Base-by-base conservation (phyloP, 2,888 invertebrate genomes). In the Creontiades dilutus region DNA sequence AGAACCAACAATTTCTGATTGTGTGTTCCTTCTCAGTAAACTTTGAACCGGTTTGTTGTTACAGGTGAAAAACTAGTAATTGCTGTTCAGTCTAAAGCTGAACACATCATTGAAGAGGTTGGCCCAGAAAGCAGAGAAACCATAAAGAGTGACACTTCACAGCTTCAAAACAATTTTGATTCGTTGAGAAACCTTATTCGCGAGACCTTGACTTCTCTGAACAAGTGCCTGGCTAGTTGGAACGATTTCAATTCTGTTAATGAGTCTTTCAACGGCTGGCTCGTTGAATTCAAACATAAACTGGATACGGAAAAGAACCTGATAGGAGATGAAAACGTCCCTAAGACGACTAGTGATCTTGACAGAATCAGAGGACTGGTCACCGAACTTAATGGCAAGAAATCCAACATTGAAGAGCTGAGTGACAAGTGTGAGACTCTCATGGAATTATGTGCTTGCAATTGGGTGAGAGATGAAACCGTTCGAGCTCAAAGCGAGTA, bases 361-460 rank as follows among this genome's bases (percentile, higher is more conserved):
- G 95, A 95, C 19, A 95, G 95, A 91, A 97, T 96, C 93, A 93
- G 95, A 95, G 95, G 95, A 92, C 94, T 98, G 7, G 94, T 97
- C 28, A 95, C 96, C 19, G 97, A 97, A 93, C 96, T 97, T 0
- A 93, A 96, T 85, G 95, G 95, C 46, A 95, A 97, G 92, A 97
- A 97, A 93, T 95, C 96, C 37, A 94, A 96, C 23, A 94, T 98
- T 91, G 98, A 98, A 94, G 96, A 96, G 93, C 94, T 98, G 0
- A 97, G 97, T 92, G 98, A 98, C 93, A 95, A 96, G 92, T 98
- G 98, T 93, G 98, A 98, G 93, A 94, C 96, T 84, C 94, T 98
- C 0, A 96, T 98, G 96, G 98, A 98, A 93, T 95, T 96, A 85
- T 97, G 97, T 92, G 97, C 97, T 48, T 96, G 96, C 92, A 95